A percentile compares a stretch with the other conserved stretches of the same genome.
phyloP scores from a whole-genome alignment of 2,113 vertebrate genomes.

The Scomber colias region DNA sequence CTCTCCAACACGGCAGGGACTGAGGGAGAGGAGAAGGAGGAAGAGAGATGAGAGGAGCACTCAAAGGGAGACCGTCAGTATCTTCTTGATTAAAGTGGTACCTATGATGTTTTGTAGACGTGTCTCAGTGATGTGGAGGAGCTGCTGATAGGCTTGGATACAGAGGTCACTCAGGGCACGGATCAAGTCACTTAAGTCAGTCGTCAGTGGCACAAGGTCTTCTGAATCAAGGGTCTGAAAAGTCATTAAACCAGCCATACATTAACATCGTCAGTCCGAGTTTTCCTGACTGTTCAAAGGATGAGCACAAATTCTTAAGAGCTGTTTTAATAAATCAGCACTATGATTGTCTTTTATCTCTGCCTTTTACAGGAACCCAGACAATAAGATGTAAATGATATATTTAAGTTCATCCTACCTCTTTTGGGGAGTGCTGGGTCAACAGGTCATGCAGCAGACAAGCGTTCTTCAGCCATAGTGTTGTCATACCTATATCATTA shows the following conservation, averaged over 20 bases:
- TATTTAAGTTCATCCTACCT: slow-evolving; percentile 54
- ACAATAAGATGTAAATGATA: background rate
- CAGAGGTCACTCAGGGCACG: slow-evolving; percentile 78
- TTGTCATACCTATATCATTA: slow-evolving; percentile 73
- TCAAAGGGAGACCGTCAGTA: background rate
- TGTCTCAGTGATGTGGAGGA: slow-evolving; percentile 80
- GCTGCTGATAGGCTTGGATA: slow-evolving; percentile 88
- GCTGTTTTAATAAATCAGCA: too few relatives aligned
- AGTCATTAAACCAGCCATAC: background rate
- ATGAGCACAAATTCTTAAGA: too few relatives aligned
- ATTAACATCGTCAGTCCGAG: background rate
- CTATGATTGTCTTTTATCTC: background rate
- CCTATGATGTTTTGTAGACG: slow-evolving; percentile 84
- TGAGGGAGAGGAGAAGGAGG: slow-evolving; percentile 45
- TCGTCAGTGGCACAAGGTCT: slow-evolving; percentile 55
- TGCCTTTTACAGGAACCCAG: background rate
- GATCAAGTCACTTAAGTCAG: slow-evolving; percentile 73
- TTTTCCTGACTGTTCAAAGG: too few relatives aligned
- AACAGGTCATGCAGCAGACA: slow-evolving; percentile 83
- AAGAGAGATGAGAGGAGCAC: background rate
- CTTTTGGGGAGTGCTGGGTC: slow-evolving; percentile 77
- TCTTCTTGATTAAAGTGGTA: slow-evolving; percentile 35
- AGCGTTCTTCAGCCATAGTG: slow-evolving; percentile 86
- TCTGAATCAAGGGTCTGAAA: slow-evolving; percentile 60
- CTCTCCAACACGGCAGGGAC: slow-evolving; percentile 86